Evolutionary conservation across 2,113 vertebrate genomes (phyloP).

Genomic region (Shinisaurus crocodilurus): DNA sequence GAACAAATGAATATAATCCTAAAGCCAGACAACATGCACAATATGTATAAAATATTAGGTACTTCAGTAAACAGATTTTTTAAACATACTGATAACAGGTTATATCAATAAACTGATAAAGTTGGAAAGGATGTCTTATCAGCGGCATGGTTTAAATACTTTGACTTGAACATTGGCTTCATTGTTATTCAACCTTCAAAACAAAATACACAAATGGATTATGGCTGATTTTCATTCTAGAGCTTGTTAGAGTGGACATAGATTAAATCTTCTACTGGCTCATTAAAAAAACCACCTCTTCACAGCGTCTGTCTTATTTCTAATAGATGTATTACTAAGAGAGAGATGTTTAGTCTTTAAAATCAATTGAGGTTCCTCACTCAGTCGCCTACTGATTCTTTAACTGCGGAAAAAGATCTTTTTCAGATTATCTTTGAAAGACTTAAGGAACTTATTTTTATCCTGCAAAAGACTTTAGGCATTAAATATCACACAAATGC

Average conservation of each 20-base stretch:
- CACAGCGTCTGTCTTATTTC: conserved; percentile 6
- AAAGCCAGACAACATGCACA: background rate
- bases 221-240: background rate
- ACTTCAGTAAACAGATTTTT: background rate
- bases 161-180: background rate
- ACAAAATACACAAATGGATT: background rate
- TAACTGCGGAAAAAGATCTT: background rate
- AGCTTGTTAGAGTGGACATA: background rate
- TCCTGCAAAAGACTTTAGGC: conserved; percentile 5
- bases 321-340: conserved; percentile 9
- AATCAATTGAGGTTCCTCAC: conserved; percentile 20
- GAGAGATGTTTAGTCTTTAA: background rate
- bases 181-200: background rate
- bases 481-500: conserved; percentile 18
- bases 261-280: background rate
- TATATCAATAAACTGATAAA: background rate
- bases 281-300: conserved; percentile 7
- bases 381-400: background rate
- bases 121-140: background rate
- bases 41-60: background rate
- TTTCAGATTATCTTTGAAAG: background rate
- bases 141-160: background rate
- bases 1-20: background rate
- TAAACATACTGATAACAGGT: background rate
- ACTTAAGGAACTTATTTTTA: conserved; percentile 17